phyloP scores from a whole-genome alignment of 1,140 invertebrate species.

The Aphaenogaster floridana region DNA sequence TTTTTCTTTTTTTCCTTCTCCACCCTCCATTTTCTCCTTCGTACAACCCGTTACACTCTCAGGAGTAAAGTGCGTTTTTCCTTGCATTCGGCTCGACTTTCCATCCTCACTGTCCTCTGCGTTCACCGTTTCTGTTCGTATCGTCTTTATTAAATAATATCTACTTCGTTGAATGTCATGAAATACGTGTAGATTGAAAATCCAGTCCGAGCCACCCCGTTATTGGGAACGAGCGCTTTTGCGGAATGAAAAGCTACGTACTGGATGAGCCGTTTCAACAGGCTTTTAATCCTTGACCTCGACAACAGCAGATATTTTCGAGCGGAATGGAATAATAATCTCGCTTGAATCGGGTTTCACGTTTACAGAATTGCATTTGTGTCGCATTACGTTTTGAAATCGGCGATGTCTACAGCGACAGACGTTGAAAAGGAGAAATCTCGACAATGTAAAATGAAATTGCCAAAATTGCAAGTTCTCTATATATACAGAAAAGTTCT shows the following conservation, averaged over 20 bases:
- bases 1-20: background rate
- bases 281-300: constrained; percentile 32
- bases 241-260: constrained; percentile 27
- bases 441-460: background rate
- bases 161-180: constrained; percentile 20
- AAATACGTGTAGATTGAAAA: constrained; percentile 33
- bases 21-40: constrained; percentile 34
- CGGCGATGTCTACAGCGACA: no score
- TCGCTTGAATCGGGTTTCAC: background rate
- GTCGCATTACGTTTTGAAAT: background rate
- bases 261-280: constrained; percentile 21
- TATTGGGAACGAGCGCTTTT: constrained; percentile 6
- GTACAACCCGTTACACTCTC: constrained; percentile 27
- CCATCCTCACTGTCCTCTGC: background rate
- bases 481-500: background rate
- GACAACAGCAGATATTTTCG: constrained; percentile 21
- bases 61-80: constrained; percentile 23
- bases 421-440: background rate
- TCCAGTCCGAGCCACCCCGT: background rate
- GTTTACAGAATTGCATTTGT: background rate
- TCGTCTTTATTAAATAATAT: constrained; percentile 53
- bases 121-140: background rate
- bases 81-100: constrained; percentile 8
- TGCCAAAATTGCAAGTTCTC: constrained; percentile 1
- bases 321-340: constrained; percentile 33